Percentiles rank a stretch among this genome's conserved stretches.
These are phyloP conservation scores for Pandion haliaetus DNA, from an alignment of 2,113 vertebrate genomes.

Conservation along the genomic window DNA sequence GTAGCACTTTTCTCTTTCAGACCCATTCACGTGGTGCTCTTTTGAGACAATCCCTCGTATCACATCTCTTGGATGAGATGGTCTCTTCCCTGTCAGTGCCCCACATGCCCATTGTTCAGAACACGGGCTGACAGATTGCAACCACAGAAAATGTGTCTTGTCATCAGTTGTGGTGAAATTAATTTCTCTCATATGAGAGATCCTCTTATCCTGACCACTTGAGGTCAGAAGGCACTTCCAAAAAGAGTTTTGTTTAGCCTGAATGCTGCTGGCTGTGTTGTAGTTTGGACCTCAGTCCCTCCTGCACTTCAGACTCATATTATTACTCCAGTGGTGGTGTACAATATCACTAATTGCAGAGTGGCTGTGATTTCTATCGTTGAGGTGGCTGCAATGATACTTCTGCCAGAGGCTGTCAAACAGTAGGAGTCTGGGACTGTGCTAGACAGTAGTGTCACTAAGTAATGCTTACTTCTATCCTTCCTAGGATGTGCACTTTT, in stretches of 20 bases:
- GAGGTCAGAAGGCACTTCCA: neutral
- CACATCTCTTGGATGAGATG: neutral
- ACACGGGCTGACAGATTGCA: neutral
- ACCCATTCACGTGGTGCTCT: neutral
- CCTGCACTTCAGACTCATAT: neutral
- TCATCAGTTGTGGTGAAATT: neutral
- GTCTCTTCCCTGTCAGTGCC: neutral
- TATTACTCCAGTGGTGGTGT: neutral
- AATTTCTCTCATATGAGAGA: neutral
- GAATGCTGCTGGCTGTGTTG: neutral
- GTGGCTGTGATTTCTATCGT: neutral
- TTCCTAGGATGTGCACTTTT: neutral
- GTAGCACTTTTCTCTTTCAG: neutral
- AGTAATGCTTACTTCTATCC: neutral
- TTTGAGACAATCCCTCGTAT: neutral
- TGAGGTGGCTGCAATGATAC: neutral
- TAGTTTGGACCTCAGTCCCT: neutral
- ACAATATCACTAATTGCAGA: neutral
- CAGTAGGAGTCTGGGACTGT: neutral
- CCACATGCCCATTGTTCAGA: neutral
- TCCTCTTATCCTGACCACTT: neutral
- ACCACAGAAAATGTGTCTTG: neutral
- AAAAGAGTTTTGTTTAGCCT: neutral
- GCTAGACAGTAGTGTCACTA: neutral
- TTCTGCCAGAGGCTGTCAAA: neutral